Base-by-base conservation (phyloP, 2,888 invertebrate genomes). In the Gymnosoma rotundatum region DNA sequence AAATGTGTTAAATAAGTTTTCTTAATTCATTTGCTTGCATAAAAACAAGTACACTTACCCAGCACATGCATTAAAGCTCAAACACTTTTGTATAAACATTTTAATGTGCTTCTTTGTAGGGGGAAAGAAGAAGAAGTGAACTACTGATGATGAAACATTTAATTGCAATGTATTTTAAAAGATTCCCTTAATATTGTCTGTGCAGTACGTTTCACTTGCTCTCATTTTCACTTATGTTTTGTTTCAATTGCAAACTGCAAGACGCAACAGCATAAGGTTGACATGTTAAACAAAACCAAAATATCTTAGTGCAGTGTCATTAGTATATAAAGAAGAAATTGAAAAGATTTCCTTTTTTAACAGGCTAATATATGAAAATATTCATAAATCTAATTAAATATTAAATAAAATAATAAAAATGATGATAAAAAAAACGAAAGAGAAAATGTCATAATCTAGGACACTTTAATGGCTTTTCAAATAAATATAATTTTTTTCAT, bases 1-100 rank as follows among this genome's bases (percentile, higher is more conserved):
- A 66, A 66, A 38, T 83, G 61, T 83, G 83, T 69, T 78, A 83
- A 78, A 73, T 83, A 78, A 83, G 78, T 83, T 76, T 78, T 21
- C 48, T 54, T 60, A 76, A 76, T 70, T 80, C 80, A 69, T 61
- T 54, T 67, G 45, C 54, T 70, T 45, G 25, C 25, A 25, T 4
- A 25, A 2, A 25, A 25, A 25, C 25, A 25, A 25, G 25, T 32
- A 32, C 6, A 32, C 7, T 32, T 5, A 32, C 8, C 6, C 32
- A 32, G 32, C 48, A 64, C 38, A 63, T 32, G 64, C 25, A 45
- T 25, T 10, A 14, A 21, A 21, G 7, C 42, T 25, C 14, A 54
- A 52, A 61, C 42, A 63, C 32, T 45, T 63, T 61, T 70, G 5
- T 16, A 32, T 32, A 50, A 66, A 32, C n/a, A 50, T 32, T 25